Conservation (phyloP, 1,140 invertebrate species). For the Zaprionus ghesquierei region DNA sequence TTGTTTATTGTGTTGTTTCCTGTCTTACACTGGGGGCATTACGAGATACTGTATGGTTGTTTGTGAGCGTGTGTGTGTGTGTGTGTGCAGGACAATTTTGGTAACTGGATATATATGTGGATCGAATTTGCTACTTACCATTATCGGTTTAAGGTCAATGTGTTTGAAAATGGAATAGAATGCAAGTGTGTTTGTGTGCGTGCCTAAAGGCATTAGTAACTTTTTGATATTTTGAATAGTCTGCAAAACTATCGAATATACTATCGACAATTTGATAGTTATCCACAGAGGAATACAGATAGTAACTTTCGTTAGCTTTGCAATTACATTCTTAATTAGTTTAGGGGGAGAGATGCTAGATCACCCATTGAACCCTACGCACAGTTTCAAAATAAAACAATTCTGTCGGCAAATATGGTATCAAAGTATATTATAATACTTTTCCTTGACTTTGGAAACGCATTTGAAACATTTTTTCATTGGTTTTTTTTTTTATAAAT, state of each 20-base stretch:
- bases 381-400: slow-evolving; percentile 35
- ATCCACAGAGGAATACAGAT: not conserved
- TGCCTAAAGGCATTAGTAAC: not conserved
- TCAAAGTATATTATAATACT: slow-evolving; percentile 42
- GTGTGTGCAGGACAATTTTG: not conserved
- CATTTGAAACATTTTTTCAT: slow-evolving; percentile 35
- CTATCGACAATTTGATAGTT: not conserved
- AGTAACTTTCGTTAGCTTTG: not conserved
- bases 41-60: not conserved
- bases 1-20: slow-evolving; percentile 5
- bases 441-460: slow-evolving; percentile 19
- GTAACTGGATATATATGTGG: not conserved
- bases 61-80: slow-evolving; percentile 9
- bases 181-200: not conserved
- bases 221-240: not conserved
- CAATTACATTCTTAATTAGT: not conserved
- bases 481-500: slow-evolving; percentile 6
- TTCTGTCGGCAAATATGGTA: slow-evolving; percentile 11
- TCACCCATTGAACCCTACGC: slow-evolving; percentile 23
- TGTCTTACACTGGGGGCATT: slow-evolving; percentile 55
- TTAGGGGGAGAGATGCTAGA: not conserved
- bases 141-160: not conserved
- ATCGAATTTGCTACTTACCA: slow-evolving; percentile 1
- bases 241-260: not conserved
- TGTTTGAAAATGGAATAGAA: not conserved